Conservation (phyloP, 2,113 vertebrate species). For the Hyla sarda region DNA sequence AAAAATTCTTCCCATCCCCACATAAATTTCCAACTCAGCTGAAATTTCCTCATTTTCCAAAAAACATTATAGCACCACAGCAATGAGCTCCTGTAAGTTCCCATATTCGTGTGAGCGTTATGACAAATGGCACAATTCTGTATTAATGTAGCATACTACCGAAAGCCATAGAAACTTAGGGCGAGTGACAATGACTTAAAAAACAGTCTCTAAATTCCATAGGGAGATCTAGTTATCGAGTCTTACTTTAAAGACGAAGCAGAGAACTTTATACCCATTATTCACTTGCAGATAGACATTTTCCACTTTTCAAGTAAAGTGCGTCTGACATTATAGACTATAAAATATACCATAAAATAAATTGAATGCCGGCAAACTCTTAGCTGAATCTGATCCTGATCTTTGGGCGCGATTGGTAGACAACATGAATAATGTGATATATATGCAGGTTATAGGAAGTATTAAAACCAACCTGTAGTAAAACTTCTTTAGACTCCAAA, state of each 20-base stretch:
- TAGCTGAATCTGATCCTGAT: conserved; percentile 50
- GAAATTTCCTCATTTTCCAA: conserved; percentile 4
- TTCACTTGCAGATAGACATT: conserved; percentile 50
- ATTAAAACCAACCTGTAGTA: conserved; percentile 32
- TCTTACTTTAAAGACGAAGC: conserved; percentile 59
- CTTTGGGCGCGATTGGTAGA: conserved; percentile 32
- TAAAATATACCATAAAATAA: conserved; percentile 63
- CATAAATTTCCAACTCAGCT: not conserved
- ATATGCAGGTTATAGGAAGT: conserved; percentile 46
- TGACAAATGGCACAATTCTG: conserved; percentile 12
- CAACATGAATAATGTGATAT: conserved; percentile 58
- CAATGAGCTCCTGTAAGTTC: not conserved
- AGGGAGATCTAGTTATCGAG: conserved; percentile 22
- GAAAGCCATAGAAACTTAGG: conserved; percentile 38
- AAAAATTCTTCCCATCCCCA: not conserved
- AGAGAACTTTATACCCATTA: conserved; percentile 64
- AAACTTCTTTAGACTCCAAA: not conserved
- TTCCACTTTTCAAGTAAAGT: conserved; percentile 60
- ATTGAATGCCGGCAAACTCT: conserved; percentile 48
- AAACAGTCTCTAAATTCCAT: conserved; percentile 40
- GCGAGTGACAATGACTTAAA: conserved; percentile 52
- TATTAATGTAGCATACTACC: conserved; percentile 18
- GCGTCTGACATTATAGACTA: conserved; percentile 57
- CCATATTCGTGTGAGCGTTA: not conserved
- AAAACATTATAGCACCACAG: not conserved